Percentiles rank a stretch among this genome's conserved stretches.
These are phyloP conservation scores for Aphodius granarius DNA, from an alignment of 2,888 invertebrate genomes.

Conservation along the genomic window DNA sequence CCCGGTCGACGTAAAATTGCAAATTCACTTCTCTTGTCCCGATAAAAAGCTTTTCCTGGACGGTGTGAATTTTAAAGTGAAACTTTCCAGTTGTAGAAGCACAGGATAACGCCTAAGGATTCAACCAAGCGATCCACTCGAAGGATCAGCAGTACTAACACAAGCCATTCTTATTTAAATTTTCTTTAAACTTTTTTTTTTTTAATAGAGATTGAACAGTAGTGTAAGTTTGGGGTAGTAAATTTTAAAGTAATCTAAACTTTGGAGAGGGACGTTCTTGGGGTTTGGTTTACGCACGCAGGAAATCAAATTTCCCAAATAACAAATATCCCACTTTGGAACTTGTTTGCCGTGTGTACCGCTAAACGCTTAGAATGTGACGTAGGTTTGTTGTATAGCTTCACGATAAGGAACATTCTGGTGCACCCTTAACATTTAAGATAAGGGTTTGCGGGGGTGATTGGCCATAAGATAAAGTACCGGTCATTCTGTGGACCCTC, in stretches of 20 bases:
- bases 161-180: too few species aligned
- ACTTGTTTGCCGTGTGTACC: conserved; percentile 50
- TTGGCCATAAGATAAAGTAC: conserved; percentile 49
- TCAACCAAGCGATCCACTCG: too few species aligned
- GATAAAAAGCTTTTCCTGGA: conserved; percentile 53
- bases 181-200: too few species aligned
- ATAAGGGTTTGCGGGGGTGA: conserved; percentile 43
- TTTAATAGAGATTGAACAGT: too few species aligned
- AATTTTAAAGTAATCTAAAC: conserved; percentile 34
- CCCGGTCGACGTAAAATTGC: conserved; percentile 48
- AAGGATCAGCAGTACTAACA: too few species aligned
- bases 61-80: conserved; percentile 50
- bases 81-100: too few species aligned
- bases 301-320: conserved; percentile 47
- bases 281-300: too few species aligned
- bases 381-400: conserved; percentile 32
- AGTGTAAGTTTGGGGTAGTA: too few species aligned
- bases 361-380: conserved; percentile 43
- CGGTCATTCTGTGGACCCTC: conserved; percentile 48
- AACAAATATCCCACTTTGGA: conserved; percentile 51
- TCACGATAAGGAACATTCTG: conserved; percentile 37
- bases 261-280: conserved; percentile 34
- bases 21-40: conserved; percentile 58
- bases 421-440: conserved; percentile 39
- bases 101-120: too few species aligned